These are phyloP conservation scores for Hemicrepidius hirtus DNA, from an alignment of 2,888 invertebrate genomes.

Conservation along the genomic window DNA sequence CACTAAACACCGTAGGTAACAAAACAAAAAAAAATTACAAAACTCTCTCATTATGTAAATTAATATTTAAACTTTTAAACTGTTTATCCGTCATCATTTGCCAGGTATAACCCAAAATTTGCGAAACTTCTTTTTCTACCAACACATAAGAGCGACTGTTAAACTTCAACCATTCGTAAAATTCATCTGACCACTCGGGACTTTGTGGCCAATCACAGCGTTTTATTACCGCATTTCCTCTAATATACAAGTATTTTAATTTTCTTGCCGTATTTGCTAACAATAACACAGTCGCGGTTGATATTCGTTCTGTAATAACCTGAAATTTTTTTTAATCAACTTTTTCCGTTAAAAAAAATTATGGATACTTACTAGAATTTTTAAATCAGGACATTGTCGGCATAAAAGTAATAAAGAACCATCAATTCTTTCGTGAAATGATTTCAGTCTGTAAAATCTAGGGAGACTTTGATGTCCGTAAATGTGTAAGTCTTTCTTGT, in stretches of 20 bases:
- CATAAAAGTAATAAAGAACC: conserved; percentile 79
- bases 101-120: conserved; percentile 81
- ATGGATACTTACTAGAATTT: conserved; percentile 77
- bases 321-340: conserved; percentile 64
- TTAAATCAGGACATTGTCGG: conserved; percentile 79
- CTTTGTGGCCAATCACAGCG: conserved; percentile 82
- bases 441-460: conserved; percentile 78
- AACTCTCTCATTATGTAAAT: conserved; percentile 60
- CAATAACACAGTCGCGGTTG: conserved; percentile 84
- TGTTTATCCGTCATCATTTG: conserved; percentile 79
- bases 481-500: conserved; percentile 77
- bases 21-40: conserved; percentile 11
- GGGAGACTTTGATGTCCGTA: conserved; percentile 83
- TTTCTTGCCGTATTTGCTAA: conserved; percentile 80
- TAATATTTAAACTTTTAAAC: conserved; percentile 74
- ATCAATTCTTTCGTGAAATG: conserved; percentile 83
- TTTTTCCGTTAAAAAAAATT: conserved; percentile 1
- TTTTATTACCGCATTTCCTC: conserved; percentile 83
- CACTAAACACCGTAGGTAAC: conserved; percentile 9
- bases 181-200: conserved; percentile 81
- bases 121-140: conserved; percentile 81
- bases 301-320: conserved; percentile 85
- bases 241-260: conserved; percentile 78
- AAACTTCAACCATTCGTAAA: conserved; percentile 79
- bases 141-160: conserved; percentile 78